Conservation (phyloP, 1,140 invertebrate species). For the Lordiphosa stackelbergi region DNA sequence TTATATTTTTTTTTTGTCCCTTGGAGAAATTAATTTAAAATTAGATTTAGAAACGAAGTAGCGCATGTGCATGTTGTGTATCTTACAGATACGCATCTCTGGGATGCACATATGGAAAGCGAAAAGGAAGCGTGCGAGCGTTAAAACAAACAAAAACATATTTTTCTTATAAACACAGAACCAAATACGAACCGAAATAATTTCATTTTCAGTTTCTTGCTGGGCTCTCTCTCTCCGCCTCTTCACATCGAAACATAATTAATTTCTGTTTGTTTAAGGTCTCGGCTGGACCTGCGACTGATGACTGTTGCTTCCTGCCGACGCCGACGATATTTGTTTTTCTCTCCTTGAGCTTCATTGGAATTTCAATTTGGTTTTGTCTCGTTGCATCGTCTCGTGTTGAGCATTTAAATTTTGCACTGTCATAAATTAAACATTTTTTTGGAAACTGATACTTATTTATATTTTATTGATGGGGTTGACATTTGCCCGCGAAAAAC, state of each 20-base stretch:
- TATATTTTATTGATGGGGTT: slow-evolving; percentile 48
- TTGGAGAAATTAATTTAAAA: slow-evolving; percentile 23
- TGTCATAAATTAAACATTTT: slow-evolving; percentile 72
- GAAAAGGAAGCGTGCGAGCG: slow-evolving; percentile 57
- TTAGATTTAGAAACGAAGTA: slow-evolving; percentile 5
- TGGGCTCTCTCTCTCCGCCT: no score
- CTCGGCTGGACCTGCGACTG: slow-evolving; percentile 45
- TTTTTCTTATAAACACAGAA: slow-evolving; percentile 71
- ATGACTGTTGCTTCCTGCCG: slow-evolving; percentile 66
- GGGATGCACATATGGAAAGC: slow-evolving; percentile 35
- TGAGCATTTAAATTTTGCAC: slow-evolving; percentile 66
- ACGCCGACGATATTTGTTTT: slow-evolving; percentile 53
- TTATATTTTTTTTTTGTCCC: slow-evolving; percentile 24
- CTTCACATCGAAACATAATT: slow-evolving; percentile 72
- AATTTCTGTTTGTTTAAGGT: slow-evolving; percentile 76
- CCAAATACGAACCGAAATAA: slow-evolving; percentile 45
- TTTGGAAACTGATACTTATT: slow-evolving; percentile 62
- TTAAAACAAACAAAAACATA: slow-evolving; percentile 74
- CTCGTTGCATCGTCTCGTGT: slow-evolving; percentile 20
- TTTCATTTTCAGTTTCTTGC: slow-evolving; percentile 58
- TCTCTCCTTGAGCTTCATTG: slow-evolving; percentile 64
- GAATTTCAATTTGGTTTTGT: slow-evolving; percentile 61
- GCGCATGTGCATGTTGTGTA: slow-evolving; percentile 32
- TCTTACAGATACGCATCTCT: slow-evolving; percentile 63
- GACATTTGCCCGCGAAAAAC: slow-evolving; percentile 30